A percentile compares a stretch with the other conserved stretches of the same genome.
These are phyloP conservation scores for Fopius arisanus DNA, from an alignment of 1,140 invertebrate genomes.

Conservation along the genomic window DNA sequence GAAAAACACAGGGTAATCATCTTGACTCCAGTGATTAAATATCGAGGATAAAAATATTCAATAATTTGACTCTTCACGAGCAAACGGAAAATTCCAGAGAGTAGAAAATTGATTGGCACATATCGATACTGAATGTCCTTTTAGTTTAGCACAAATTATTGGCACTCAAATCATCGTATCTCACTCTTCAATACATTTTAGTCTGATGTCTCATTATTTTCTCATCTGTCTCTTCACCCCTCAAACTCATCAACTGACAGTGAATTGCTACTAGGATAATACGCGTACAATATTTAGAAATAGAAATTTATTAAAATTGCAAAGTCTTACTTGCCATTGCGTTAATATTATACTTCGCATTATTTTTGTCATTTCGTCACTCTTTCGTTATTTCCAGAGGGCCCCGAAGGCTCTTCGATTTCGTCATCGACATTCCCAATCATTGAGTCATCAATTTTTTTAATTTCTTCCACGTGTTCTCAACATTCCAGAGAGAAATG, in stretches of 20 bases:
- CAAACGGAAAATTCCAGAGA: neutral
- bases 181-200: neutral
- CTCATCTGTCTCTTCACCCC: neutral
- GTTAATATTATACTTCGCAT: neutral
- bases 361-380: neutral
- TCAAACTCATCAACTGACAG: slow-evolving; percentile 26
- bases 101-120: neutral
- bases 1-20: no score
- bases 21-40: no score
- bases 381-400: slow-evolving; percentile 7
- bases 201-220: slow-evolving; percentile 2
- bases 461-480: neutral
- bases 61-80: no score
- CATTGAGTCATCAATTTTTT: neutral
- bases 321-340: slow-evolving; percentile 18
- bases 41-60: no score
- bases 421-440: slow-evolving; percentile 18
- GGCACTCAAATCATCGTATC: neutral
- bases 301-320: slow-evolving; percentile 36
- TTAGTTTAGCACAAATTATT: neutral
- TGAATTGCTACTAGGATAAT: slow-evolving; percentile 32
- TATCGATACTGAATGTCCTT: neutral
- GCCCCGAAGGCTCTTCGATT: slow-evolving; percentile 29
- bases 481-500: neutral
- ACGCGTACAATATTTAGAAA: slow-evolving; percentile 31